Evolutionary conservation across 2,888 invertebrate species (phyloP).

Genomic region (Thecocarcelia acutangulata): DNA sequence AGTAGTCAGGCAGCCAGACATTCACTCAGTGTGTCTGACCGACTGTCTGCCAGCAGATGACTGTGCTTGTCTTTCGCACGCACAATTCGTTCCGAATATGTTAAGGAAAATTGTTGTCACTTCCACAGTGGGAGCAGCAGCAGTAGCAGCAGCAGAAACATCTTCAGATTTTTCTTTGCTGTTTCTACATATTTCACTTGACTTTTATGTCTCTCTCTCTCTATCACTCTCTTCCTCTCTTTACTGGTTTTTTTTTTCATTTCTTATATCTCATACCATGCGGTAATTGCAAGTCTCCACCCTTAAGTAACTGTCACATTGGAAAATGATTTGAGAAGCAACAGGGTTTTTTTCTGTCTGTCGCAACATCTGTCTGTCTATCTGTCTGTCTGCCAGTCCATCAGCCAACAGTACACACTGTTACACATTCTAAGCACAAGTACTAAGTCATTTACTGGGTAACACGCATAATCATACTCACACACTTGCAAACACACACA

Average conservation of each 20-base stretch:
- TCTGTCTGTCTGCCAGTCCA: conserved; percentile 13
- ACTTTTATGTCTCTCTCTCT: conserved; percentile 8
- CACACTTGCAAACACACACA: conserved; percentile 3
- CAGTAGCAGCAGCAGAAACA: conserved; percentile 19
- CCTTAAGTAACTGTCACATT: conserved; percentile 19
- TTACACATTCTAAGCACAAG: conserved; percentile 7
- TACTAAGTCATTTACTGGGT: conserved; percentile 7
- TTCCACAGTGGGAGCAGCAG: conserved; percentile 4
- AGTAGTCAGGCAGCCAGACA: conserved; percentile 8
- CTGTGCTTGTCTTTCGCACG: conserved; percentile 25
- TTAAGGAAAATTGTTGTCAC: conserved; percentile 26
- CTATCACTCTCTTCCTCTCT: neutral
- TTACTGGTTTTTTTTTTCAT: neutral
- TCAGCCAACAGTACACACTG: neutral
- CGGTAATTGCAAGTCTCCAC: neutral
- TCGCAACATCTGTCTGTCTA: neutral
- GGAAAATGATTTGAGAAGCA: conserved; percentile 52
- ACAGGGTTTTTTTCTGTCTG: conserved; percentile 51
- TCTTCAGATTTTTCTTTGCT: neutral
- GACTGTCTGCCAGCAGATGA: neutral
- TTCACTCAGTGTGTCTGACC: conserved; percentile 22
- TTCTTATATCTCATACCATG: neutral
- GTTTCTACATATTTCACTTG: conserved; percentile 16
- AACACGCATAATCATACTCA: neutral
- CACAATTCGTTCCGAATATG: conserved; percentile 34